Conservation (phyloP, 2,113 vertebrate species). For the Drymodes brunneopygia region DNA sequence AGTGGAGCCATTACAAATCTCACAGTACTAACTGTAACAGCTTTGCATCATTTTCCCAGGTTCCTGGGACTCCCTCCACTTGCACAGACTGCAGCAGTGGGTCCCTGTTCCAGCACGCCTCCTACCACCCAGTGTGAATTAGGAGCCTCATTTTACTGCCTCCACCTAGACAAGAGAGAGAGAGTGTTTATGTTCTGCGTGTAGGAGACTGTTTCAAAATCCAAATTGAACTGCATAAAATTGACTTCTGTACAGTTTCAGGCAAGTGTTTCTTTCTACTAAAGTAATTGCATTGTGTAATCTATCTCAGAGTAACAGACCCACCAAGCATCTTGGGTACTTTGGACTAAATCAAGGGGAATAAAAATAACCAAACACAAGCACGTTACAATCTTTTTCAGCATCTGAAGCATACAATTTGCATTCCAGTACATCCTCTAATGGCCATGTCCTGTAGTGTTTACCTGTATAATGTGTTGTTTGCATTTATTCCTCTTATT, state of each 20-base stretch:
- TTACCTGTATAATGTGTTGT: neutral
- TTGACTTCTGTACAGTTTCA: neutral
- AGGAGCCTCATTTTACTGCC: constrained; percentile 21
- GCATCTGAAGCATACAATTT: neutral
- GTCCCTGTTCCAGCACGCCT: neutral
- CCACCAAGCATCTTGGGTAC: neutral
- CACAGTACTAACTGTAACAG: constrained; percentile 4
- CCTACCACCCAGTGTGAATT: constrained; percentile 19
- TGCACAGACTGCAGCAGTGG: neutral
- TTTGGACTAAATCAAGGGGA: neutral
- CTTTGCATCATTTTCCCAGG: constrained; percentile 25
- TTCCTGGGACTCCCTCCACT: neutral
- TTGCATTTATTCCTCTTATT: constrained; percentile 22
- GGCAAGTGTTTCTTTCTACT: neutral
- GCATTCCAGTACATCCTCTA: neutral
- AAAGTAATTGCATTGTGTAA: neutral
- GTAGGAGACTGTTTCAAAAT: constrained; percentile 28
- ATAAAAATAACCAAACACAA: neutral
- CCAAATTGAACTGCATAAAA: constrained; percentile 18
- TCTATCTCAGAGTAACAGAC: neutral
- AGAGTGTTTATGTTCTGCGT: neutral
- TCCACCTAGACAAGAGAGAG: neutral
- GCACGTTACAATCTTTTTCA: neutral
- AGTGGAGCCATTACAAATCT: constrained; percentile 9
- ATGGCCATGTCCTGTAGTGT: neutral